Base-by-base conservation (phyloP, 2,797 vertebrate genomes). In the Urosaurus nigricauda region DNA sequence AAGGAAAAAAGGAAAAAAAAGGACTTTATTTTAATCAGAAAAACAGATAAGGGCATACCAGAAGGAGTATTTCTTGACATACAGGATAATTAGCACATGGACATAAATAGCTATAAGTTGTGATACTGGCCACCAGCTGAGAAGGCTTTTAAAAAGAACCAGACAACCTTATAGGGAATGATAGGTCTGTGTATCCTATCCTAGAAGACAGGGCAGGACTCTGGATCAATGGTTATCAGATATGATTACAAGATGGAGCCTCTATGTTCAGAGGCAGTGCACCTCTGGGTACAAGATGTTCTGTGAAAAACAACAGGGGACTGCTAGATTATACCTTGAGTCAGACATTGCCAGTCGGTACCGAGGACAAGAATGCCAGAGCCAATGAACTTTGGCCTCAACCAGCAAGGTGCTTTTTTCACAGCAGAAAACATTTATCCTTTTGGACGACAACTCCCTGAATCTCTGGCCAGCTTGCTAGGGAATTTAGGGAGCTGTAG, bases 11-110 rank as follows among this genome's bases (percentile, higher is more conserved):
- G 29, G 1, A 6, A 5, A 24, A 68, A 68, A 68, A 68, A 11
- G 43, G 26, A 56, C 85, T 80, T 87, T 56, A 8, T 80, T 90
- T 89, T 89, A 90, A 93, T 43, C 65, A 80, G 70, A 35, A 87
- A 70, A 71, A 71, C 51, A 74, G 86, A 63, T 47, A 81, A 29
- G 53, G 53, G 32, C 29, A 43, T 37, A 73, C 58, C 43, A 68
- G 84, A 84, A 35, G 65, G 1, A 77, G 56, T 16, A 68, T 4
- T 65, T 73, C 32, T 81, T 75, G 56, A 35, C 68, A 63, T 37
- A 78, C 53, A 68, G 58, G 40, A 65, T 60, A 47, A 68, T 70
- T 40, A 32, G 47, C 47, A 51, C 9, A 9, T 8, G 47, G 9
- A 51, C 47, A 51, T 51, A 51, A 51, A 51, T 51, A 51, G 47